Conservation (phyloP, 64 coral and sea anemone genomes). For the Actinia equina region DNA sequence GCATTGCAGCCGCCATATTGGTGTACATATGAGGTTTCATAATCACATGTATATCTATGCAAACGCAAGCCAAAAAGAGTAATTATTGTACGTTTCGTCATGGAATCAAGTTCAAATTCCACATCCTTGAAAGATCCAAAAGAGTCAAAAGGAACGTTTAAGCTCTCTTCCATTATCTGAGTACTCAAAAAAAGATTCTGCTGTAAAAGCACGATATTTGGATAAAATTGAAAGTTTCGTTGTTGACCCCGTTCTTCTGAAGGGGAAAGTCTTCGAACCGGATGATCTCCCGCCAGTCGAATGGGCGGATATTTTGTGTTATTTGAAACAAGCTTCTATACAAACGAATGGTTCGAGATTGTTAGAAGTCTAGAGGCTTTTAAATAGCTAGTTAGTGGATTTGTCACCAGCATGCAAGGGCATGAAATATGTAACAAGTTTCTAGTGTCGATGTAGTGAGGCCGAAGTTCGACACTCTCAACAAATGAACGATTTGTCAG, state of each 20-base stretch:
- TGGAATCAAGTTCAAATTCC: neutral
- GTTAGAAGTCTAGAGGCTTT: neutral
- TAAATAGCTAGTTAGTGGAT: neutral
- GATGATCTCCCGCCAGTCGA: slow-evolving; percentile 28
- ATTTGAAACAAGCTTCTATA: neutral
- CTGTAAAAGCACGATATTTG: slow-evolving; percentile 42
- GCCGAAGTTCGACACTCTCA: slow-evolving; percentile 26
- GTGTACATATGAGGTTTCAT: neutral
- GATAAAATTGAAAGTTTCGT: slow-evolving; percentile 32
- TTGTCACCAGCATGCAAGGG: slow-evolving; percentile 24
- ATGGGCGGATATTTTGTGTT: slow-evolving; percentile 15
- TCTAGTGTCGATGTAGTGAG: slow-evolving; percentile 25
- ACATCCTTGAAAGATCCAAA: neutral
- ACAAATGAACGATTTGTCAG: slow-evolving; percentile 21
- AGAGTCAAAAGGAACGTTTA: neutral
- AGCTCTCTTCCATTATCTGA: slow-evolving; percentile 22
- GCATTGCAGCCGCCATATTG: slow-evolving; percentile 26
- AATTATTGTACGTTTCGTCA: neutral
- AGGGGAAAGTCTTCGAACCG: neutral
- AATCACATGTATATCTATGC: too few relatives aligned
- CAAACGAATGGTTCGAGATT: neutral
- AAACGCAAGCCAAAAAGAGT: neutral
- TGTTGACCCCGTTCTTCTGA: too few relatives aligned
- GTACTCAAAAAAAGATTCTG: slow-evolving; percentile 33
- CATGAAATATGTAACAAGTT: slow-evolving; percentile 21